A percentile compares a stretch with the other conserved stretches of the same genome.
phyloP scores from a whole-genome alignment of 2,888 invertebrate species.

The Tetragonula carbonaria region DNA sequence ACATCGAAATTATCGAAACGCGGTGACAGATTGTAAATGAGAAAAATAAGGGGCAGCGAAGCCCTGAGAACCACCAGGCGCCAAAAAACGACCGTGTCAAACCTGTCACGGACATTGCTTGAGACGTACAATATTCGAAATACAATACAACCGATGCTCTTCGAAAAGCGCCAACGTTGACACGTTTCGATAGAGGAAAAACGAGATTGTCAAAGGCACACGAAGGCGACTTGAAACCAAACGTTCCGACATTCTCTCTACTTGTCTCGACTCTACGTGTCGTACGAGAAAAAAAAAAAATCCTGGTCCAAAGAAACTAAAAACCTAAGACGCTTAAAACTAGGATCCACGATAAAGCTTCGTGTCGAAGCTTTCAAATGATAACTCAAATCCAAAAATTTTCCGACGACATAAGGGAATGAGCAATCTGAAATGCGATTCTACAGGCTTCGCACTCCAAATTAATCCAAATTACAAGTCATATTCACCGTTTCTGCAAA shows the following conservation, averaged over 20 bases:
- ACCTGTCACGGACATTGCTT: constrained; percentile 44
- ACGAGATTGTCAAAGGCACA: constrained; percentile 27
- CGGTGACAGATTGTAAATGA: constrained; percentile 42
- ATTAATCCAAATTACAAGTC: no score
- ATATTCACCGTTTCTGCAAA: no score
- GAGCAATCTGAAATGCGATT: no score
- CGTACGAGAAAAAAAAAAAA: neutral
- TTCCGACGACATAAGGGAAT: no score
- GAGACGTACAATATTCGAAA: constrained; percentile 44
- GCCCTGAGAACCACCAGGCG: constrained; percentile 34
- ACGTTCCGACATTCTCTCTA: neutral
- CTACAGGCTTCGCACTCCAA: no score
- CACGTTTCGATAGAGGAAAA: constrained; percentile 14
- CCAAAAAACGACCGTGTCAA: constrained; percentile 34
- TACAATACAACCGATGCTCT: constrained; percentile 37
- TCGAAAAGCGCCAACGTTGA: constrained; percentile 43
- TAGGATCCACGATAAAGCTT: no score
- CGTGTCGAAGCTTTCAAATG: no score
- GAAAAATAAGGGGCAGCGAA: constrained; percentile 32
- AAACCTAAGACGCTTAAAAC: neutral
- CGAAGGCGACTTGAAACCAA: neutral
- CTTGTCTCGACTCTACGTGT: neutral
- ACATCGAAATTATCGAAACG: constrained; percentile 34
- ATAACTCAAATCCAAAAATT: no score
- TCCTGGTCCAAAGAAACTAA: neutral